Percentiles rank a stretch among this genome's conserved stretches.
Evolutionary conservation across 2,797 vertebrate genomes (phyloP).

Genomic region (Ispidina lecontei): DNA sequence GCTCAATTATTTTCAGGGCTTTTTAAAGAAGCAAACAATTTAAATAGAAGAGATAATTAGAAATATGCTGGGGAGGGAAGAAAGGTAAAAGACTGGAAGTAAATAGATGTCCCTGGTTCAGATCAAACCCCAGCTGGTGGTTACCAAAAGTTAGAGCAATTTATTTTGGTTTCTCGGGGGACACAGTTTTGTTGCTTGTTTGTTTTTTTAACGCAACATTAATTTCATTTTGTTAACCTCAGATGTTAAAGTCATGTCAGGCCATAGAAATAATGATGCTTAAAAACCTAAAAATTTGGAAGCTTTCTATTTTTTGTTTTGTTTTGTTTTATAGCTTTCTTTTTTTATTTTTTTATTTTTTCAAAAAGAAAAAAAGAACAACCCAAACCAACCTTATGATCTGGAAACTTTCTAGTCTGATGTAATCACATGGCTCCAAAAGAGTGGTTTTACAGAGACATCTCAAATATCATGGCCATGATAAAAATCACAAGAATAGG

Average conservation of each 20-base stretch:
- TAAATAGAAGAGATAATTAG: not conserved
- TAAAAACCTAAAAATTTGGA: not conserved
- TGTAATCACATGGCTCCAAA: slow-evolving; percentile 17
- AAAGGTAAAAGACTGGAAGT: not conserved
- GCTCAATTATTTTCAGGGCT: not conserved
- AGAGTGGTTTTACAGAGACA: not conserved
- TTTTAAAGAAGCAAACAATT: not conserved
- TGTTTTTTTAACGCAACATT: not conserved
- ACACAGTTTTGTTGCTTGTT: not conserved
- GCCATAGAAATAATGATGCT: not conserved
- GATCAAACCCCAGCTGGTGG: not conserved
- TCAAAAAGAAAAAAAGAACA: not conserved
- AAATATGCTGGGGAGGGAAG: not conserved
- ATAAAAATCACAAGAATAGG: slow-evolving; percentile 20
- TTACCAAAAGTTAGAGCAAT: slow-evolving; percentile 1
- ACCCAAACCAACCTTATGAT: not conserved
- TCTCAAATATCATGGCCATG: not conserved
- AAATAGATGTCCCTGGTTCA: not conserved
- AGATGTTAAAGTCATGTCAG: slow-evolving; percentile 6
- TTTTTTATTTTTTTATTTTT: too few species aligned
- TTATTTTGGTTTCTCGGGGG: not conserved
- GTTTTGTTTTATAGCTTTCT: not conserved
- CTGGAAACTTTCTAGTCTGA: slow-evolving; percentile 14
- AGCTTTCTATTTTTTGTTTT: slow-evolving; percentile 28
- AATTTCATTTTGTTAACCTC: slow-evolving; percentile 16